Evolutionary conservation across 2,797 vertebrate species (phyloP), one percentile per base, ranked within the genome.

Genomic region (Capromys pilorides): DNA sequence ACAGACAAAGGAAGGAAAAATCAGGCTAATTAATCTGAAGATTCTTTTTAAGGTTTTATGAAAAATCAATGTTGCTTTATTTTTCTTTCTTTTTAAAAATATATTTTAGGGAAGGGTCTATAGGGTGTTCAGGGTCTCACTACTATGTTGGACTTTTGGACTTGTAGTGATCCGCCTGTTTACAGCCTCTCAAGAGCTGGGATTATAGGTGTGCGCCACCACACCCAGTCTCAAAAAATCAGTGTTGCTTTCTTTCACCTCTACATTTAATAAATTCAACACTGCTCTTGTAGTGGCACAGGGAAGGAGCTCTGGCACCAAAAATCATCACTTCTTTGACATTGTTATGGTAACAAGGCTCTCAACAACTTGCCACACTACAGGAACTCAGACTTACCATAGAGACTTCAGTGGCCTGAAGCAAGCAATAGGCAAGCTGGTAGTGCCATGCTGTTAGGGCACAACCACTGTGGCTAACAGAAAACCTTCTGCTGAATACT

Each of bases 1-100:
- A 67, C 41, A 86, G 51, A 93, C 24, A 81, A 69, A 75, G n/a
- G 62, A 83, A 94, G 54, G 51, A 13, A 75, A 73, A 75, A 49
- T 13, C 79, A 49, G 21, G 33, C 19, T 12, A 64, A 31, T 78
- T 77, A 57, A 85, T 78, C 81, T 79, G 49, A 51, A 66, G 86
- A 22, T 33, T 51, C 78, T 80, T 89, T 88, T 71, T 61, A 54
- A 77, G 26, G 64, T 21, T 21, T 77, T 81, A 49, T 31, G 59
- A 75, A 83, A 77, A 88, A 33, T 16, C 14, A 22, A 2, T 4
- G 36, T 77, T 49, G 8, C 66, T 79, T 45, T n/a, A n/a, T n/a
- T n/a, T n/a, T 45, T 8, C 45, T 45, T 45, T 45, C 4, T 45
- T 45, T 45, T 45, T n/a, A n/a, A n/a, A n/a, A n/a, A n/a, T n/a